Base-by-base conservation (phyloP, 2,888 invertebrate genomes). In the Orthosia cruda region DNA sequence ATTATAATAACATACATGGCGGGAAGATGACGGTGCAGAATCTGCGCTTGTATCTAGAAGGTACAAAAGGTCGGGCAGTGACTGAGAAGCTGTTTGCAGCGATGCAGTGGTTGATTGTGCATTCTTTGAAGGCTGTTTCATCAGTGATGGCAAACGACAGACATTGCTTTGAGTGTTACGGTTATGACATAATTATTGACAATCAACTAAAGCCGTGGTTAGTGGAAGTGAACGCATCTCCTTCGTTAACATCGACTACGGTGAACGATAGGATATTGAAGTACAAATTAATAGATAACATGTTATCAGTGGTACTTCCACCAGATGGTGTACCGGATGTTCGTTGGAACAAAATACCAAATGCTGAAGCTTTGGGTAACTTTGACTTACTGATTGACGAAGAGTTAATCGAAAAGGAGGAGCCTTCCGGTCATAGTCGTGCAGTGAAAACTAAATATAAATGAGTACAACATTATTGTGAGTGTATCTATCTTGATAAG, bases 121-220 rank as follows among this genome's bases (percentile, higher is more conserved):
- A 9, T 9, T 40, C 40, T 40, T 40, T 40, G 40, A 99, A 99
- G 95, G 98, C 99, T 4, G 99, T 99, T 0, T 98, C 99, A 11
- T 98, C 99, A 1, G 98, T 99, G 18, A 99, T 99, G 97, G 98
- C 99, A 1, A 99, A 98, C 87, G 99, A 99, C 94, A 96, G 99
- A 68, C 99, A 99, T 93, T 99, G 99, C 91, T 99, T 98, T 91
- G 99, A 99, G 94, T 99, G 99, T 90, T 99, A 99, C 91, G 99
- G 99, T 57, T 99, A 99, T 92, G 99, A 99, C 91, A 99, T 99
- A 68, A 99, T 99, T 87, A 99, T 99, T 87, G 99, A 99, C 92
- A 98, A 99, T 91, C 98, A 98, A 89, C 94, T 99, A 49, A 99
- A 99, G 92, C 99, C 99, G 0, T 99, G 99, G 99, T 95, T 99